phyloP scores from a whole-genome alignment of 2,888 invertebrate genomes.

The Lymantria dispar region DNA sequence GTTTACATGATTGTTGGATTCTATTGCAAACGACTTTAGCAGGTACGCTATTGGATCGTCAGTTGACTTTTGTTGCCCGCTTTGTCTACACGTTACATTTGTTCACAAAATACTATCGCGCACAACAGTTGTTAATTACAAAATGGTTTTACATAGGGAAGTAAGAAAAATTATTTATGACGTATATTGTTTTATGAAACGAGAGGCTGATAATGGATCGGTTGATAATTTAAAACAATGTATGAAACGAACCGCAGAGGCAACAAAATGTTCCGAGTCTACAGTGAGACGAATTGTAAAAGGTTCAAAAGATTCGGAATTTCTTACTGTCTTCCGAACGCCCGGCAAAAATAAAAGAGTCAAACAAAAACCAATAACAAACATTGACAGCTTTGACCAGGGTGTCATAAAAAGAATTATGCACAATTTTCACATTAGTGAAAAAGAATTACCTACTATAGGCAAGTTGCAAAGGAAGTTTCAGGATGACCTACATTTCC shows the following conservation, averaged over 20 bases:
- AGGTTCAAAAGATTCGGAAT: neutral
- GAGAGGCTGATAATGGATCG: neutral
- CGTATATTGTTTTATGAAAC: neutral
- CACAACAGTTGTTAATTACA: no score
- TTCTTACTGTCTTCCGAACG: neutral
- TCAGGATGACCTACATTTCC: neutral
- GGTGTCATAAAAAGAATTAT: neutral
- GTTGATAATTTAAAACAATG: neutral
- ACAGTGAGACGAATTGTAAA: neutral
- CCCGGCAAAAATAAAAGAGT: neutral
- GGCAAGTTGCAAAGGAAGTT: neutral
- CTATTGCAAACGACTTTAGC: no score
- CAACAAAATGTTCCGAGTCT: neutral
- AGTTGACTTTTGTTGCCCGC: no score
- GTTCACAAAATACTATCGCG: no score
- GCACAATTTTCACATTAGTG: slow-evolving; percentile 1
- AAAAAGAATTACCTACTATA: neutral
- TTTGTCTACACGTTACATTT: no score
- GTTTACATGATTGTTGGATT: no score
- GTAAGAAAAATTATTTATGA: neutral
- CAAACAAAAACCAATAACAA: neutral
- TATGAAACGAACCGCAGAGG: neutral
- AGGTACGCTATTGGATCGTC: no score
- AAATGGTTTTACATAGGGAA: neutral
- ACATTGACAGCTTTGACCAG: neutral